These are phyloP conservation scores for Boloria selene DNA, from an alignment of 2,888 invertebrate species.

Conservation along the genomic window DNA sequence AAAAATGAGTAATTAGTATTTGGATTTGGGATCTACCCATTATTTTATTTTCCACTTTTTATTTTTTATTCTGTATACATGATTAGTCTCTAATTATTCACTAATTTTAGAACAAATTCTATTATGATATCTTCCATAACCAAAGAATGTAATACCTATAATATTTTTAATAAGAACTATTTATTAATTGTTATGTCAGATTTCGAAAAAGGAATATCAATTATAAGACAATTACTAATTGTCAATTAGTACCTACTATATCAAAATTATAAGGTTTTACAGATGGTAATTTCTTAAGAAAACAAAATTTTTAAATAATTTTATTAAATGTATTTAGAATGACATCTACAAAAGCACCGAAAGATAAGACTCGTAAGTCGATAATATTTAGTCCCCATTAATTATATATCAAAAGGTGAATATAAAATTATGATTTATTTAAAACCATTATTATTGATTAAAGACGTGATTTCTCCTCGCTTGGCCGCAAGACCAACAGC, in stretches of 20 bases:
- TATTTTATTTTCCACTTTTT: no score
- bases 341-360: slow-evolving; percentile 62
- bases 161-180: slow-evolving; percentile 11
- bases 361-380: slow-evolving; percentile 68
- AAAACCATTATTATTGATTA: neutral
- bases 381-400: slow-evolving; percentile 1
- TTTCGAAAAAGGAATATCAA: slow-evolving; percentile 40
- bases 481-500: slow-evolving; percentile 67
- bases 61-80: no score
- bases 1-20: no score
- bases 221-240: slow-evolving; percentile 29
- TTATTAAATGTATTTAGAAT: slow-evolving; percentile 47
- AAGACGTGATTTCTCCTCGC: slow-evolving; percentile 50
- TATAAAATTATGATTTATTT: neutral
- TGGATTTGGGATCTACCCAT: no score
- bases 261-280: slow-evolving; percentile 35
- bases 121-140: neutral
- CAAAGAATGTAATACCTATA: neutral
- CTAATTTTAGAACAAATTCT: no score
- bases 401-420: neutral
- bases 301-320: slow-evolving; percentile 25
- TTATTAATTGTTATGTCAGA: slow-evolving; percentile 5
- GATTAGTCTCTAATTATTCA: no score
- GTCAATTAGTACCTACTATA: no score
- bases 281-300: slow-evolving; percentile 12